Percentiles rank a stretch among this genome's conserved stretches.
phyloP scores from a whole-genome alignment of 2,797 vertebrate genomes.

The Mormyrops boulengeri region DNA sequence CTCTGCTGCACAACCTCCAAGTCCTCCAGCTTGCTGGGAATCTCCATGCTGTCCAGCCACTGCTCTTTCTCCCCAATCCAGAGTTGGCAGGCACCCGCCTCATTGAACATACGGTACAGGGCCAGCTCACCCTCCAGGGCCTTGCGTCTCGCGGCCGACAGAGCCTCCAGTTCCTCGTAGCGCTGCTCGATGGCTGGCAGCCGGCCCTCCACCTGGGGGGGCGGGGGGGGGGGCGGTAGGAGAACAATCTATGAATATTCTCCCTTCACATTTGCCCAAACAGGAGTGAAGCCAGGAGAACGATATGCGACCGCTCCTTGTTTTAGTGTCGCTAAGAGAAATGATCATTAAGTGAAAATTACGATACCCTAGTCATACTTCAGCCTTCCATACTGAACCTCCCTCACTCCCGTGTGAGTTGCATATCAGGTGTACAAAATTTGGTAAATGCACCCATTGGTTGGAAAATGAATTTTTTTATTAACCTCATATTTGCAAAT shows the following conservation, averaged over 20 bases:
- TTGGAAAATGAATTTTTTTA: neutral
- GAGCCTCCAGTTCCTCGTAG: slow-evolving; percentile 70
- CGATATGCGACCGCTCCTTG: neutral
- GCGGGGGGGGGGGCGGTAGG: neutral
- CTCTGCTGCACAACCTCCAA: slow-evolving; percentile 94
- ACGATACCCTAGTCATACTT: neutral
- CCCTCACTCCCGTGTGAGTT: neutral
- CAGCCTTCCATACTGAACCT: neutral
- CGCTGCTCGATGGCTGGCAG: slow-evolving; percentile 72
- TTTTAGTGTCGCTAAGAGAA: neutral
- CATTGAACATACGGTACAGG: slow-evolving; percentile 86
- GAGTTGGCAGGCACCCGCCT: slow-evolving; percentile 82
- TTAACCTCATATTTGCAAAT: neutral
- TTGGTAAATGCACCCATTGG: neutral
- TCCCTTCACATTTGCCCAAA: neutral
- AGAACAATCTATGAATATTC: neutral
- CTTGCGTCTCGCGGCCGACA: slow-evolving; percentile 66
- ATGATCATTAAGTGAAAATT: neutral
- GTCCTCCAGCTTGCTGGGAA: slow-evolving; percentile 86
- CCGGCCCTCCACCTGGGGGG: slow-evolving; percentile 67
- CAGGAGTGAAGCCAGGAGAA: neutral
- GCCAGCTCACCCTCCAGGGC: slow-evolving; percentile 79
- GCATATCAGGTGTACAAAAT: neutral
- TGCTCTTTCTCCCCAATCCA: slow-evolving; percentile 93
- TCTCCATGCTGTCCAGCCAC: slow-evolving; percentile 80